phyloP scores from a whole-genome alignment of 2,113 vertebrate genomes.

The Micronycteris hirsuta region DNA sequence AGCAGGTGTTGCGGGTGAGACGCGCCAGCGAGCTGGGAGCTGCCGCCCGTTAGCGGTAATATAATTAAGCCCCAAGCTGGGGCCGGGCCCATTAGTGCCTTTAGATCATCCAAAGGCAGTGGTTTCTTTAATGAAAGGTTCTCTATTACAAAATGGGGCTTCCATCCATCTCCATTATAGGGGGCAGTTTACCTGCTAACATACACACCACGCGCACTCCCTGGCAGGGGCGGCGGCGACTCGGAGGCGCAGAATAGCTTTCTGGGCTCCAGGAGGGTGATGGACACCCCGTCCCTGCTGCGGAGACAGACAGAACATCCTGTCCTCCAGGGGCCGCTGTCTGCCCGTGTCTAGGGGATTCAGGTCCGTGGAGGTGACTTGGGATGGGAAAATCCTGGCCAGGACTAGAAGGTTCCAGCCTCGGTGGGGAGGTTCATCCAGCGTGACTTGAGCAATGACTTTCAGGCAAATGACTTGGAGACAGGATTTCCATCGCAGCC shows the following conservation, averaged over 20 bases:
- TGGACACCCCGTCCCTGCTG: background rate
- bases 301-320: fast-evolving
- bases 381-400: background rate
- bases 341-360: background rate
- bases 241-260: background rate
- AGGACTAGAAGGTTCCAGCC: background rate
- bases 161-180: slow-evolving; percentile 53
- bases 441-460: background rate
- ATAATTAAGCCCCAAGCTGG: slow-evolving; percentile 65
- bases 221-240: background rate
- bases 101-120: slow-evolving; percentile 10
- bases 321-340: background rate
- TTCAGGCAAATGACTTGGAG: no score
- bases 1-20: background rate
- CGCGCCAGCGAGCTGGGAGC: background rate
- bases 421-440: fast-evolving
- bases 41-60: background rate
- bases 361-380: background rate
- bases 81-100: slow-evolving; percentile 26
- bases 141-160: slow-evolving; percentile 36
- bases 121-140: slow-evolving; percentile 63
- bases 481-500: background rate
- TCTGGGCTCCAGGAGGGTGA: background rate
- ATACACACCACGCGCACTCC: background rate
- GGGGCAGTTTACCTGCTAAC: slow-evolving; percentile 47